These are phyloP conservation scores for Lathronympha strigana DNA, from an alignment of 2,888 invertebrate genomes.

Conservation along the genomic window DNA sequence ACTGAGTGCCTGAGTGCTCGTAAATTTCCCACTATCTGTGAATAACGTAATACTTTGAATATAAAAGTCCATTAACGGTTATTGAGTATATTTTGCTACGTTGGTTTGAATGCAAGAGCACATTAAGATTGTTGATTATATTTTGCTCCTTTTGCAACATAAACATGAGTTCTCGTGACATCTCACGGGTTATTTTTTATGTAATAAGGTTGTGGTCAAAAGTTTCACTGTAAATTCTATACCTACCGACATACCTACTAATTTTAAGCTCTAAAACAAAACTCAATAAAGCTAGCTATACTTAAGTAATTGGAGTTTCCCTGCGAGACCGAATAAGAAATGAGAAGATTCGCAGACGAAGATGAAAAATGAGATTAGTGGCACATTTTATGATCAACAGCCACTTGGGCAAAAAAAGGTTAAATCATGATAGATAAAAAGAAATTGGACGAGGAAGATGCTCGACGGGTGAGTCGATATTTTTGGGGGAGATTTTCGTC, in stretches of 20 bases:
- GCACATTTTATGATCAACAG: too few species aligned
- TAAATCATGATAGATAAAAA: too few species aligned
- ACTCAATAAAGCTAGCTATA: too few species aligned
- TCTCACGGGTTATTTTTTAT: background rate
- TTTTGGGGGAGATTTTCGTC: too few species aligned
- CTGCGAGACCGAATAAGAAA: background rate
- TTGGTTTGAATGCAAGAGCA: conserved; percentile 30
- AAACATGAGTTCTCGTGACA: conserved; percentile 1
- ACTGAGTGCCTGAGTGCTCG: conserved; percentile 39
- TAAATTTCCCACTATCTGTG: conserved; percentile 39
- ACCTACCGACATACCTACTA: too few species aligned
- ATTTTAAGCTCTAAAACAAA: too few species aligned
- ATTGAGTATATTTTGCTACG: conserved; percentile 35
- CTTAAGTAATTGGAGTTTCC: background rate
- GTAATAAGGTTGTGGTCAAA: background rate
- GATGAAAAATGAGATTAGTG: background rate
- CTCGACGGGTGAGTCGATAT: too few species aligned
- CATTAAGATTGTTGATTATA: conserved; percentile 36
- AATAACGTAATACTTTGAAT: conserved; percentile 39
- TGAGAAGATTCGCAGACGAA: background rate
- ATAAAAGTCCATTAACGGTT: conserved; percentile 41
- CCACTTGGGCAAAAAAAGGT: too few species aligned
- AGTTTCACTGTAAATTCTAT: background rate
- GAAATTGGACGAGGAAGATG: too few species aligned
- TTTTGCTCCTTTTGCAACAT: background rate